phyloP scores from a whole-genome alignment of 2,888 invertebrate species.

The Tetragonula carbonaria region DNA sequence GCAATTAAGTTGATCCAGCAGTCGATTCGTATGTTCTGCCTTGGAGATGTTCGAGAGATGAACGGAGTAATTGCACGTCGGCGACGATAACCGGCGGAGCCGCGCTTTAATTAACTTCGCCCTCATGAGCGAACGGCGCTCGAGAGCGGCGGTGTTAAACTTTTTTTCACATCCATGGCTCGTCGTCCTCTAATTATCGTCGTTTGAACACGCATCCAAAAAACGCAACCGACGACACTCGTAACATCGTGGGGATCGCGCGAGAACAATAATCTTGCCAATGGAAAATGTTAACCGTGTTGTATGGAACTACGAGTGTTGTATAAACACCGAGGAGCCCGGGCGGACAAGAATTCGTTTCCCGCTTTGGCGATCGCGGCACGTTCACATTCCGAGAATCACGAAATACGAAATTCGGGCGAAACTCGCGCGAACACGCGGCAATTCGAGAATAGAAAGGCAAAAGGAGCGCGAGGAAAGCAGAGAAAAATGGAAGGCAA shows the following conservation, averaged over 20 bases:
- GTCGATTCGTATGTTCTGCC: background rate
- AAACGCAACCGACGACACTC: background rate
- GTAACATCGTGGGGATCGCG: conserved; percentile 12
- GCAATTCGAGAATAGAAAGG: conserved; percentile 59
- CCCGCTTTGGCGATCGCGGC: conserved; percentile 41
- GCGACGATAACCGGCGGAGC: background rate
- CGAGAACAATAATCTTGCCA: conserved; percentile 58
- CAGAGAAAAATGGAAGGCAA: conserved; percentile 9
- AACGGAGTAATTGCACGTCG: conserved; percentile 49
- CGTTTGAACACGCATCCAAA: conserved; percentile 46
- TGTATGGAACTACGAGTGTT: background rate
- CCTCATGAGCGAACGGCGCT: conserved; percentile 10
- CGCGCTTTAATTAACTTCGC: conserved; percentile 54
- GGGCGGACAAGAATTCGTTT: conserved; percentile 32
- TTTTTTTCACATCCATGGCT: conserved; percentile 30
- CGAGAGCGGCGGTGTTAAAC: conserved; percentile 26
- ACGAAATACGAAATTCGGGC: background rate
- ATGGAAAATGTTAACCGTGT: background rate
- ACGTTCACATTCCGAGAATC: background rate
- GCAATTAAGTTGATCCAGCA: conserved; percentile 19
- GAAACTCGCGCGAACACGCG: conserved; percentile 40
- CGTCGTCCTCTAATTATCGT: conserved; percentile 42
- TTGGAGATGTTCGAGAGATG: conserved; percentile 29
- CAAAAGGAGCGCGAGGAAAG: conserved; percentile 36
- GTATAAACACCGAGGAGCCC: background rate